Evolutionary conservation across 2,888 invertebrate genomes (phyloP).

Genomic region (Apotomis betuletana): DNA sequence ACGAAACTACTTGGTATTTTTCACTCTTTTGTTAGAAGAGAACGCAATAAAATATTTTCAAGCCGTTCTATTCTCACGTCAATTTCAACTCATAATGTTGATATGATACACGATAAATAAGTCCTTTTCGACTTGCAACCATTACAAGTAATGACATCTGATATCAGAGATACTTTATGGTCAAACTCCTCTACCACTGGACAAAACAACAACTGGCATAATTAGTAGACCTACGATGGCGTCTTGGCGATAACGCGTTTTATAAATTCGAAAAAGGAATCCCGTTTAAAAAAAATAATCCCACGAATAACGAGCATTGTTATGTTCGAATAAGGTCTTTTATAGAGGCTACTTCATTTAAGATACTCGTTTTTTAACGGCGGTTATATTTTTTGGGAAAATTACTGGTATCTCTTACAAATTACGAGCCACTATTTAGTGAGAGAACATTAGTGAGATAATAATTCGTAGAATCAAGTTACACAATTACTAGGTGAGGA

Average conservation of each 20-base stretch:
- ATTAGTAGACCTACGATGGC: constrained; percentile 62
- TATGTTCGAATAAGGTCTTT: constrained; percentile 51
- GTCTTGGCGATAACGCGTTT: constrained; percentile 56
- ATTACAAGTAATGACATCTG: constrained; percentile 49
- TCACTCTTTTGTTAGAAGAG: constrained; percentile 58
- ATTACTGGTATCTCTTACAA: constrained; percentile 62
- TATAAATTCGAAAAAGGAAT: constrained; percentile 61
- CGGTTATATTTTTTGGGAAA: constrained; percentile 50
- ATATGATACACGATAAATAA: constrained; percentile 24
- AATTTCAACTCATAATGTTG: constrained; percentile 4
- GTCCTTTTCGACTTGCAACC: constrained; percentile 24
- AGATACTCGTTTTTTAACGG: constrained; percentile 42
- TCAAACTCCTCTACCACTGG: constrained; percentile 43
- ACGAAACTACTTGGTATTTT: constrained; percentile 62
- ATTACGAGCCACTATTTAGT: constrained; percentile 67
- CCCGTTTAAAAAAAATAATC: constrained; percentile 53
- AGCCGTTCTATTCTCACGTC: constrained; percentile 17
- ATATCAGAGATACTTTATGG: constrained; percentile 57
- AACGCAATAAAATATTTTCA: constrained; percentile 52
- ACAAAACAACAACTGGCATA: constrained; percentile 57
- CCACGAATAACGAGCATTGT: constrained; percentile 54
- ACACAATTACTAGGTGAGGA: constrained; percentile 61
- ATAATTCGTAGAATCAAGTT: constrained; percentile 73
- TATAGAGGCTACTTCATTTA: constrained; percentile 48
- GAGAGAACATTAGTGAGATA: constrained; percentile 70